These are phyloP conservation scores for Anguilla anguilla DNA, from an alignment of 2,797 vertebrate genomes.

Conservation along the genomic window DNA sequence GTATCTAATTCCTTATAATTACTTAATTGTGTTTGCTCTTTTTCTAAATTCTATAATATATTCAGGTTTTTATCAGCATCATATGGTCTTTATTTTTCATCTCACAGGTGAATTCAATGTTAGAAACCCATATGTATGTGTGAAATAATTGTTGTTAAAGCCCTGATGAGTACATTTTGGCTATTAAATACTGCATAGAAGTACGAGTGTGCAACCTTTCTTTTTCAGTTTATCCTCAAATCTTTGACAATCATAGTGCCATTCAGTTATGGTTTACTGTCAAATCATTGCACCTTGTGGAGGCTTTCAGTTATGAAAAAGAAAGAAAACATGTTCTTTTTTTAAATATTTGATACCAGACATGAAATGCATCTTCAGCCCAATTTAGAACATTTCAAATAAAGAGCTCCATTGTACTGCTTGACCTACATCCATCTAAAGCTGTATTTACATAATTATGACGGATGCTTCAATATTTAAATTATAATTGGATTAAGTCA, in stretches of 20 bases:
- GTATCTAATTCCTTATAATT: too few relatives aligned
- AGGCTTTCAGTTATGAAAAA: background rate
- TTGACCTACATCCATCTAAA: background rate
- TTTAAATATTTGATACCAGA: constrained; percentile 7
- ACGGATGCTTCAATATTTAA: background rate
- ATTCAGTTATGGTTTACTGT: constrained; percentile 1
- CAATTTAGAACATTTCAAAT: background rate
- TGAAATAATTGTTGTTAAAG: too few relatives aligned
- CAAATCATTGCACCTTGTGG: background rate
- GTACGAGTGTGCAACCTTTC: too few relatives aligned
- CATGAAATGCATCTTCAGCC: background rate
- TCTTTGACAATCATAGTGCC: background rate
- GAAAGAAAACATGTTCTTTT: background rate
- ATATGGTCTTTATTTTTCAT: background rate
- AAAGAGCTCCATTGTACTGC: background rate
- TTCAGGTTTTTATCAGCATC: background rate
- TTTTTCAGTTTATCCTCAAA: too few relatives aligned
- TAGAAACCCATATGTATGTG: too few relatives aligned
- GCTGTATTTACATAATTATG: constrained; percentile 5
- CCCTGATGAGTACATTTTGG: too few relatives aligned
- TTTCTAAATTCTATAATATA: too few relatives aligned
- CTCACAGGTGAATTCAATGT: too few relatives aligned
- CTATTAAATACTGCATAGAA: too few relatives aligned
- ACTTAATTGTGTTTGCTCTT: too few relatives aligned
- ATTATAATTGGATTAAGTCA: constrained; percentile 4